Percentiles rank a stretch among this genome's conserved stretches.
phyloP scores from a whole-genome alignment of 64 coral and sea anemone species.

The Montipora capricornis region DNA sequence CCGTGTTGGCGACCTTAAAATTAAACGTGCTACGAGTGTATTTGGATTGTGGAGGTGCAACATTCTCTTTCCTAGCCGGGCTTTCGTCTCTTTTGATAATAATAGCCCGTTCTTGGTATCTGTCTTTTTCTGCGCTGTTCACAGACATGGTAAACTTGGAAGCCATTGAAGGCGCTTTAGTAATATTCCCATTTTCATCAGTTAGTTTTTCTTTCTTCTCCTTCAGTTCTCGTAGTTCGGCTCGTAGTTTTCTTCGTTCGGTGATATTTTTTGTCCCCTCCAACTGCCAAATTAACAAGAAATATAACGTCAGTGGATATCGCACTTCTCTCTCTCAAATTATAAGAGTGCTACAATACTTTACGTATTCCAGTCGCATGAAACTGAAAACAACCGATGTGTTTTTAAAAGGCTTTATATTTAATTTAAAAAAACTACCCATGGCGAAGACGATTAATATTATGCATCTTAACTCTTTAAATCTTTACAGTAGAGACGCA shows the following conservation, averaged over 20 bases:
- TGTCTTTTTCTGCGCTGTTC: not conserved
- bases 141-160: slow-evolving; percentile 45
- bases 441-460: no score
- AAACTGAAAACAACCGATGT: not conserved
- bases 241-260: slow-evolving; percentile 83
- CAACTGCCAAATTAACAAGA: slow-evolving; percentile 66
- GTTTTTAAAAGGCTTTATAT: no score
- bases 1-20: slow-evolving; percentile 65
- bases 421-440: no score
- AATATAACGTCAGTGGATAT: not conserved
- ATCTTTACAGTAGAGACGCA: no score
- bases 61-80: slow-evolving; percentile 37
- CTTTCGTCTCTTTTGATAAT: slow-evolving; percentile 37
- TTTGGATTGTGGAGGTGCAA: slow-evolving; percentile 5
- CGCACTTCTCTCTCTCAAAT: not conserved
- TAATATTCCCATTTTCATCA: slow-evolving; percentile 76
- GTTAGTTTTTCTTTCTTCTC: slow-evolving; percentile 83
- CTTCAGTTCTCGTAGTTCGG: slow-evolving; percentile 67
- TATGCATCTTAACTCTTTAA: no score
- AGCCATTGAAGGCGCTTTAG: slow-evolving; percentile 6
- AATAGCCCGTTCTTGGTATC: slow-evolving; percentile 1
- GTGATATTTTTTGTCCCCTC: slow-evolving; percentile 84
- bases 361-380: not conserved
- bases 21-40: slow-evolving; percentile 76
- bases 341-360: no score